phyloP scores from a whole-genome alignment of 2,797 vertebrate species.

The Triplophysa yarkandensis region DNA sequence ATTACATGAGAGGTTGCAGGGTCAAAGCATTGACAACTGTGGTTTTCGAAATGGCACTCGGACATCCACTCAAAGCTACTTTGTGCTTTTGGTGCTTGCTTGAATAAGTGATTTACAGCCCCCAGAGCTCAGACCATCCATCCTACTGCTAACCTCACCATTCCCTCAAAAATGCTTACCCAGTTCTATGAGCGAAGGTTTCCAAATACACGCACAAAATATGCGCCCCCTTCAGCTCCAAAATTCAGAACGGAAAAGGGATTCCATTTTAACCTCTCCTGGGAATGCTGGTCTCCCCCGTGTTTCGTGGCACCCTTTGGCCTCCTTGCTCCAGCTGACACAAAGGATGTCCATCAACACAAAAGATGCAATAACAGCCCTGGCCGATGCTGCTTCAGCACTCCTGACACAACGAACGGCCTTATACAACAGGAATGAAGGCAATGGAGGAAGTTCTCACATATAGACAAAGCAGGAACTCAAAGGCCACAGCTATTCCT shows the following conservation, averaged over 20 bases:
- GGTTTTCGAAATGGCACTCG: constrained; percentile 33
- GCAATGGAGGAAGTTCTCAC: constrained; percentile 43
- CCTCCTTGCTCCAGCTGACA: constrained; percentile 63
- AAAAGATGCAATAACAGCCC: constrained; percentile 66
- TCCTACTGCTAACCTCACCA: constrained; percentile 9
- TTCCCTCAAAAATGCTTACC: background rate
- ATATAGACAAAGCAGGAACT: constrained; percentile 47
- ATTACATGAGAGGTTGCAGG: constrained; percentile 1
- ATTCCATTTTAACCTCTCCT: constrained; percentile 41
- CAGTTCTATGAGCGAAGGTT: constrained; percentile 26
- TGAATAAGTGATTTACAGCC: constrained; percentile 44
- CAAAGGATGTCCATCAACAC: constrained; percentile 66
- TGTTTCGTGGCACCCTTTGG: constrained; percentile 61
- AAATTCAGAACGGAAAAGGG: constrained; percentile 49
- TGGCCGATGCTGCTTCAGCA: constrained; percentile 65
- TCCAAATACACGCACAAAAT: constrained; percentile 23
- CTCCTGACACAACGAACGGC: constrained; percentile 45
- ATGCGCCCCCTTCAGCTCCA: constrained; percentile 23
- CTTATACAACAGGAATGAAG: constrained; percentile 56
- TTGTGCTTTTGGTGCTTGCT: constrained; percentile 33
- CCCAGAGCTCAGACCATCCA: constrained; percentile 4
- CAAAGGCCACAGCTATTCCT: constrained; percentile 64
- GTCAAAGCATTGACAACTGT: constrained; percentile 30
- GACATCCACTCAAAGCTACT: constrained; percentile 38
- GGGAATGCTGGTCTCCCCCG: constrained; percentile 21